phyloP scores from a whole-genome alignment of 1,140 invertebrate species.

The Eriosoma lanigerum region DNA sequence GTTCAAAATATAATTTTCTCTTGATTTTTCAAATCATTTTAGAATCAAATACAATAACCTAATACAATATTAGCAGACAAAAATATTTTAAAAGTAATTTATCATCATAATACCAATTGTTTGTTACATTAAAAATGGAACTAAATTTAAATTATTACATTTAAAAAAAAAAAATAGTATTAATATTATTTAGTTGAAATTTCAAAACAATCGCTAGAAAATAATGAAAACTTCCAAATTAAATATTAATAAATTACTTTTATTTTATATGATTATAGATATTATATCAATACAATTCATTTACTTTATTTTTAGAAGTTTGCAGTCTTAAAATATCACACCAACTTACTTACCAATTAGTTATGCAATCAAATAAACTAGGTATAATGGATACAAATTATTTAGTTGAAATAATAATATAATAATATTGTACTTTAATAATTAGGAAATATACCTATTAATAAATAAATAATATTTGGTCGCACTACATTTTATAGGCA shows the following conservation, averaged over 20 bases:
- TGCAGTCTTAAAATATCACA: conserved; percentile 38
- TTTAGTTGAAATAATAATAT: too few species aligned
- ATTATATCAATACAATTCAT: not conserved
- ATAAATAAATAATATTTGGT: conserved; percentile 8
- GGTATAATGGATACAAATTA: too few species aligned
- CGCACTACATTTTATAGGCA: not conserved
- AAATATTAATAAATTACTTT: too few species aligned
- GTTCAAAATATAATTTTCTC: too few species aligned
- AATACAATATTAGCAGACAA: too few species aligned
- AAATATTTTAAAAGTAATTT: conserved; percentile 13
- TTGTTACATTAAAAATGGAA: not conserved
- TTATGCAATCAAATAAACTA: not conserved
- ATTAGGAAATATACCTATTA: not conserved
- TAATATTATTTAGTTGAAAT: too few species aligned
- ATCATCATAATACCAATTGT: not conserved
- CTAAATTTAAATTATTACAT: not conserved
- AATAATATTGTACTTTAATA: conserved; percentile 10
- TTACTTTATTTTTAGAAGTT: conserved; percentile 16
- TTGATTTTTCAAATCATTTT: too few species aligned
- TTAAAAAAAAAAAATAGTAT: not conserved
- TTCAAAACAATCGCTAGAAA: too few species aligned
- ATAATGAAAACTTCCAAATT: too few species aligned
- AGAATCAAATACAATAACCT: too few species aligned
- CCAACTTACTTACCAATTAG: not conserved
- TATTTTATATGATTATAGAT: not conserved